Evolutionary conservation across 64 coral and sea anemone species (phyloP).

Genomic region (Stylophora pistillata): DNA sequence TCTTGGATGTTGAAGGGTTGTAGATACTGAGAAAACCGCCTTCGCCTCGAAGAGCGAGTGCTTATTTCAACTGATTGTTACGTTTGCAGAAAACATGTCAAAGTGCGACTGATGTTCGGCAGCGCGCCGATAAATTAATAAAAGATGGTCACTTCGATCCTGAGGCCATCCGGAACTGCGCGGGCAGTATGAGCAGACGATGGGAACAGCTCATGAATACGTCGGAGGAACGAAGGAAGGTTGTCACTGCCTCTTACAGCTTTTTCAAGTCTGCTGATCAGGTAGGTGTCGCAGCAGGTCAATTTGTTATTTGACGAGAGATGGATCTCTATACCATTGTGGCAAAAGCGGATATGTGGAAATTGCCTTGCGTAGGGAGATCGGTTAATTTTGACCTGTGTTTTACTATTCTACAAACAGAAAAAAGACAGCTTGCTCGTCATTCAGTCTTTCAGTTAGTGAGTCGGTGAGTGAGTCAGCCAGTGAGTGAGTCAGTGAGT

Average conservation of each 20-base stretch:
- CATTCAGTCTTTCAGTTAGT: no score
- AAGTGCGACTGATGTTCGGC: conserved; percentile 84
- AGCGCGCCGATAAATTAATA: conserved; percentile 83
- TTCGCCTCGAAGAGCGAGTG: background rate
- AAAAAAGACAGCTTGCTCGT: no score
- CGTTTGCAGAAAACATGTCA: conserved; percentile 95
- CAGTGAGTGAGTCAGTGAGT: background rate
- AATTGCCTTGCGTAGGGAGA: no score
- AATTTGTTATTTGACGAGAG: no score
- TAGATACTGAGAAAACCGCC: no score
- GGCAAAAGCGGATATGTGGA: no score
- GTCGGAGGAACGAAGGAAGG: conserved; percentile 78
- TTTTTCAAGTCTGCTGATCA: conserved; percentile 96
- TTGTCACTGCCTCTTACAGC: conserved; percentile 78
- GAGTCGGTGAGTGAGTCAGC: background rate
- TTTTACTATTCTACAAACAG: no score
- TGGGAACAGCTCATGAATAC: conserved; percentile 93
- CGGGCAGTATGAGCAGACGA: conserved; percentile 81
- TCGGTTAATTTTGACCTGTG: no score
- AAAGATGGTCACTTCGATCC: conserved; percentile 93
- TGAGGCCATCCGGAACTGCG: conserved; percentile 84
- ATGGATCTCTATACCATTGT: no score
- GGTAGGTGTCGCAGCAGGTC: conserved; percentile 19
- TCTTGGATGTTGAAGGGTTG: no score
- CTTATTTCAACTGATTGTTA: conserved; percentile 1